Evolutionary conservation across 2,797 vertebrate genomes (phyloP), one percentile per base, ranked within the genome.

Genomic region (Rhinella marina): DNA sequence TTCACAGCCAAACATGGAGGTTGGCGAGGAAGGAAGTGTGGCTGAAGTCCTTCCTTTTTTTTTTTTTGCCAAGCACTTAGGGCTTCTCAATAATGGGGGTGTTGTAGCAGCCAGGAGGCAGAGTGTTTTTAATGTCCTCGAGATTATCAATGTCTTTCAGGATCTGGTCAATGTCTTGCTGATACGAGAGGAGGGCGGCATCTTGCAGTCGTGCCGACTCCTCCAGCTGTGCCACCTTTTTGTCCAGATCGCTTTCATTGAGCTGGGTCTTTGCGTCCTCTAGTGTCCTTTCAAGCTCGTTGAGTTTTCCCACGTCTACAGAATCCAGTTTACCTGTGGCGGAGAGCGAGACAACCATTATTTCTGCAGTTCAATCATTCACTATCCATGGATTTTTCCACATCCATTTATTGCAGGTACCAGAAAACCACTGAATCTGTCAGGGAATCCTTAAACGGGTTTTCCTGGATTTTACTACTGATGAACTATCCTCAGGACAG

Each of bases 31-130:
- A 89, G 81, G 84, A 89, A 86, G 41, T 59, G 25, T 84, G 77
- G 64, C 70, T 87, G 75, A 70, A 66, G 73, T 72, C 88, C 88
- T 72, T 27, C 88, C 85, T 79, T 78, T 86, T 23, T 41, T 32
- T 70, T 73, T 76, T 13, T n/a, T 70, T 86, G 82, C 88, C 80
- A 80, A 66, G 25, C 59, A 91, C 84, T 94, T 95, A 99, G 90
- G 98, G 96, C 91, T 94, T 96, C 93, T 99, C 98, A 79, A 99
- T 96, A 90, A 97, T 97, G 17, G 97, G 96, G 90, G 97, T 98
- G 94, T 99, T 99, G 92, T 98, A 99, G 94, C 98, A 99, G 92
- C 98, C 98, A 0, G 95, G 93, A 0, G 98, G 98, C 92, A 99
- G 93, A 76, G 97, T 97, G 90, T 96, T 97, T 95, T 95, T 97